Conservation (phyloP, 1,140 invertebrate genomes). For the Antheraea mylitta region DNA sequence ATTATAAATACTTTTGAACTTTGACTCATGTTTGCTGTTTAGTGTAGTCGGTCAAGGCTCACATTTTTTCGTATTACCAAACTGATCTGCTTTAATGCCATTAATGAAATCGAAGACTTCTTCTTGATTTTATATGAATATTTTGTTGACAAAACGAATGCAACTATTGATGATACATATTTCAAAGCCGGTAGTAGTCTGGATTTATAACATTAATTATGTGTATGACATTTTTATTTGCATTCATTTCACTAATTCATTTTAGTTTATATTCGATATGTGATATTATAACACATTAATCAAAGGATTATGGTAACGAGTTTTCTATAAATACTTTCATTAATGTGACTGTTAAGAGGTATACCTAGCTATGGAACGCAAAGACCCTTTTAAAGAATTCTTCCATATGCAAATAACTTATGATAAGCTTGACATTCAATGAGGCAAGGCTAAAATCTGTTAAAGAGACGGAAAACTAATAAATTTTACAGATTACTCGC, state of each 20-base stretch:
- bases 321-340: slow-evolving; percentile 8
- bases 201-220: background rate
- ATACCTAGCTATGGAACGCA: background rate
- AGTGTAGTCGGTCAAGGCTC: slow-evolving; percentile 51
- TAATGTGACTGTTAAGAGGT: slow-evolving; percentile 10
- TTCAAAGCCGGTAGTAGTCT: background rate
- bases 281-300: too few species aligned
- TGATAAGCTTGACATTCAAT: slow-evolving; percentile 32
- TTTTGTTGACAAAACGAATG: background rate
- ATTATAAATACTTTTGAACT: slow-evolving; percentile 66
- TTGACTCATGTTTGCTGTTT: slow-evolving; percentile 44
- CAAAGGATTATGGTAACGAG: background rate
- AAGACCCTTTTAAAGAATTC: slow-evolving; percentile 4
- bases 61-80: slow-evolving; percentile 19
- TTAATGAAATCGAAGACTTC: slow-evolving; percentile 22
- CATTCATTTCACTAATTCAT: background rate
- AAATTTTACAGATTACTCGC: slow-evolving; percentile 10
- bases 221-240: background rate
- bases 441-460: slow-evolving; percentile 47
- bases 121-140: background rate
- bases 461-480: slow-evolving; percentile 32
- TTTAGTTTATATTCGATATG: too few species aligned
- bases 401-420: slow-evolving; percentile 41
- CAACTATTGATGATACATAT: slow-evolving; percentile 13
- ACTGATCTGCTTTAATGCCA: slow-evolving; percentile 29